Conservation (phyloP, 2,113 vertebrate genomes). For the Chunga burmeisteri region DNA sequence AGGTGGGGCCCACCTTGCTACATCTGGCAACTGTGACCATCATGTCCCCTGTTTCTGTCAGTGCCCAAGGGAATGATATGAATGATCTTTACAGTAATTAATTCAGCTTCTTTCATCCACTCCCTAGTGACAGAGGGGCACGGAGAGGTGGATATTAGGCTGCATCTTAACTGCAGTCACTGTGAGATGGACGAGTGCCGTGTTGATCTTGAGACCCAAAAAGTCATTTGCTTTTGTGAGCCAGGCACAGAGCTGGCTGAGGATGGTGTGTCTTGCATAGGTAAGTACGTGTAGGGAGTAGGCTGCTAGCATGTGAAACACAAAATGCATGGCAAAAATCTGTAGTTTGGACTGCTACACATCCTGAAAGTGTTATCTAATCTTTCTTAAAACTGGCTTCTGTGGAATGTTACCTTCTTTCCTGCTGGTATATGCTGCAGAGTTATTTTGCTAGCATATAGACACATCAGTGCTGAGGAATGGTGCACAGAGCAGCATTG, state of each 20-base stretch:
- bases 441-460: neutral
- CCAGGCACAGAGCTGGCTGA: constrained; percentile 82
- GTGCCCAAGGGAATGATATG: neutral
- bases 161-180: constrained; percentile 95
- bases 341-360: neutral
- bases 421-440: neutral
- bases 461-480: neutral
- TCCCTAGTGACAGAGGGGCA: constrained; percentile 89
- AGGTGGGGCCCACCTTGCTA: neutral
- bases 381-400: neutral
- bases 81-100: neutral
- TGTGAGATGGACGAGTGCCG: constrained; percentile 91
- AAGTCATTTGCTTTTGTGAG: constrained; percentile 88
- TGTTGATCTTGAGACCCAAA: constrained; percentile 76
- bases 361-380: neutral
- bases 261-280: constrained; percentile 87
- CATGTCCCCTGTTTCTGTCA: neutral
- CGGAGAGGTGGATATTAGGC: constrained; percentile 91
- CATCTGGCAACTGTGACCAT: neutral
- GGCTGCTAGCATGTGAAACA: neutral
- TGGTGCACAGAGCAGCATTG: neutral
- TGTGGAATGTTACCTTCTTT: neutral
- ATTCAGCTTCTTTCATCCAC: constrained; percentile 26
- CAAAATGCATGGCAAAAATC: neutral
- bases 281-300: constrained; percentile 53